phyloP scores from a whole-genome alignment of 2,797 vertebrate genomes.

The Smutsia temminckii region DNA sequence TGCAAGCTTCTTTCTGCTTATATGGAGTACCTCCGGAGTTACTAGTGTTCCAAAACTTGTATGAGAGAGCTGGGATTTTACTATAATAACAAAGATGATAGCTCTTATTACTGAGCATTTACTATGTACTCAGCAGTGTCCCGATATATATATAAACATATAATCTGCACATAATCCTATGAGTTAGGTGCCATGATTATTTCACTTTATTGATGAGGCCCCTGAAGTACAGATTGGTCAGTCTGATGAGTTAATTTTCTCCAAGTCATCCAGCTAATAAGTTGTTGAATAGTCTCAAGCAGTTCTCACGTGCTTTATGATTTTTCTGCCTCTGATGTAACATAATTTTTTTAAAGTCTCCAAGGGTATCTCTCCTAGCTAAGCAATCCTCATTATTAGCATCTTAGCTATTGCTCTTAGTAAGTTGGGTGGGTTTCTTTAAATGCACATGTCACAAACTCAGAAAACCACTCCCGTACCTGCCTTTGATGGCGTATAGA shows the following conservation, averaged over 20 bases:
- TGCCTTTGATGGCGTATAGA: not conserved
- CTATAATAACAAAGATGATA: not conserved
- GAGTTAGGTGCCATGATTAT: not conserved
- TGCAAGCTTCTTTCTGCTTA: not conserved
- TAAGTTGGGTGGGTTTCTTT: not conserved
- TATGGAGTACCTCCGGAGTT: not conserved
- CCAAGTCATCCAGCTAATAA: not conserved
- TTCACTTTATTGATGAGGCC: not conserved
- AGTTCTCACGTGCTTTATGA: not conserved
- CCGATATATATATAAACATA: not conserved
- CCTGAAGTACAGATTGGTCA: not conserved
- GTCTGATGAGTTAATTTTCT: constrained; percentile 26
- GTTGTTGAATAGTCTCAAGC: not conserved
- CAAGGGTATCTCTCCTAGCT: not conserved
- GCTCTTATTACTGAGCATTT: not conserved
- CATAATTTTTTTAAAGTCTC: not conserved
- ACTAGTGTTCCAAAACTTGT: not conserved
- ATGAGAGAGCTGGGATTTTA: not conserved
- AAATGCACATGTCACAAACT: not conserved
- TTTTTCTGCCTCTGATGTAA: not conserved
- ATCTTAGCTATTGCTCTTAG: not conserved
- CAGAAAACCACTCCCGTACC: not conserved
- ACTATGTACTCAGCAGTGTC: not conserved
- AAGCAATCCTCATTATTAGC: not conserved
- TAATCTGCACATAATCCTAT: not conserved